Conservation (phyloP, 2,797 vertebrate species). For the Rhincodon typus region DNA sequence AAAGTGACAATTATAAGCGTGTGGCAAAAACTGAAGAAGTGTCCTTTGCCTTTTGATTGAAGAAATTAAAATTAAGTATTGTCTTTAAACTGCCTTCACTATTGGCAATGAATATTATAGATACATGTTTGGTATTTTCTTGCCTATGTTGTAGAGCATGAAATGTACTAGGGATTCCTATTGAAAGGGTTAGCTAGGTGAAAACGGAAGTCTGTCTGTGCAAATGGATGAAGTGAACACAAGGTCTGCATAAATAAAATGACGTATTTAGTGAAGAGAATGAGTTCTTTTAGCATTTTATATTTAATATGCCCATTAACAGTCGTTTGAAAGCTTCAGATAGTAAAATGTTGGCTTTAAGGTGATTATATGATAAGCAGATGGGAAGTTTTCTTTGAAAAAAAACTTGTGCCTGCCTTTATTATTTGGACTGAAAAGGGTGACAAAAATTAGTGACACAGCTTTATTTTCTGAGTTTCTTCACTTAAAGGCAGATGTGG, state of each 20-base stretch:
- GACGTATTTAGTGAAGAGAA: not conserved
- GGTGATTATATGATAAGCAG: conserved; percentile 16
- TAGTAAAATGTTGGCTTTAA: not conserved
- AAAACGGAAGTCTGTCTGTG: not conserved
- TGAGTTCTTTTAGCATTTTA: not conserved
- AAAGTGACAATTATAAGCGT: not conserved
- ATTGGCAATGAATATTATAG: not conserved
- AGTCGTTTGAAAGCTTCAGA: not conserved
- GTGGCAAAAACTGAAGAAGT: not conserved
- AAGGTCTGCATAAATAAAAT: not conserved
- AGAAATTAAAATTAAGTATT: not conserved
- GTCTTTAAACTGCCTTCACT: not conserved
- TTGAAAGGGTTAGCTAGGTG: not conserved
- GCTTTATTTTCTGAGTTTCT: conserved; percentile 1
- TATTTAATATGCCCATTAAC: not conserved
- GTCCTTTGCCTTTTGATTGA: not conserved
- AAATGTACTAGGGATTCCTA: not conserved
- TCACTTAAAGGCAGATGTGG: not conserved
- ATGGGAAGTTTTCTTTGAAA: not conserved
- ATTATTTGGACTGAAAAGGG: not conserved
- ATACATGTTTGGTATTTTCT: not conserved
- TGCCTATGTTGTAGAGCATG: not conserved
- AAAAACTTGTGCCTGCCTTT: not conserved
- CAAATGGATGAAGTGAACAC: not conserved
- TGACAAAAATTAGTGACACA: not conserved